Evolutionary conservation across 2,113 vertebrate species (phyloP).

Genomic region (Anguilla rostrata): DNA sequence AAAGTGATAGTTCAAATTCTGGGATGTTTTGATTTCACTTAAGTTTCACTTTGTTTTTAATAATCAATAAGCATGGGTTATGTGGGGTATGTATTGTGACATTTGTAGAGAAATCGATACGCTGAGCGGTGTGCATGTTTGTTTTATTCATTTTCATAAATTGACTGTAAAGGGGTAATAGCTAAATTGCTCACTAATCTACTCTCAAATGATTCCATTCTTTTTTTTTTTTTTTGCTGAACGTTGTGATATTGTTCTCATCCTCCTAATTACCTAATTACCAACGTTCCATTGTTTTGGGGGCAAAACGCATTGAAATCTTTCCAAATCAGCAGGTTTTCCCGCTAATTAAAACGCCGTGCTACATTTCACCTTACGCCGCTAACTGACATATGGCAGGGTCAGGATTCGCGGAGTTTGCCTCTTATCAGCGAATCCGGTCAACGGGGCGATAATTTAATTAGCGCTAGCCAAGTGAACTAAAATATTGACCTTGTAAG

Average conservation of each 20-base stretch:
- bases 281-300: not conserved
- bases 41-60: not conserved
- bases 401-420: not conserved
- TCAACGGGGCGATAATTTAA: slow-evolving; percentile 62
- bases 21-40: no score
- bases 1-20: no score
- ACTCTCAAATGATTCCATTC: no score
- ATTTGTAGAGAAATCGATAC: not conserved
- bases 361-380: slow-evolving; percentile 40
- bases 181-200: no score
- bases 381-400: slow-evolving; percentile 47
- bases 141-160: not conserved
- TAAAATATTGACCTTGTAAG: slow-evolving; percentile 63
- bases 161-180: no score
- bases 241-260: not conserved
- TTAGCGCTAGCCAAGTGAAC: slow-evolving; percentile 60
- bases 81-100: not conserved
- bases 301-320: slow-evolving; percentile 29
- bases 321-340: slow-evolving; percentile 24
- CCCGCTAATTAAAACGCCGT: slow-evolving; percentile 23
- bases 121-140: not conserved
- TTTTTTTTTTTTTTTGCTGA: not conserved
- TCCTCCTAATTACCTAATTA: not conserved
- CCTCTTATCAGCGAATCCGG: slow-evolving; percentile 40
- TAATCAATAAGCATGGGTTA: not conserved